Conservation (phyloP, 1,140 invertebrate species). For the Drosophila pachea region DNA sequence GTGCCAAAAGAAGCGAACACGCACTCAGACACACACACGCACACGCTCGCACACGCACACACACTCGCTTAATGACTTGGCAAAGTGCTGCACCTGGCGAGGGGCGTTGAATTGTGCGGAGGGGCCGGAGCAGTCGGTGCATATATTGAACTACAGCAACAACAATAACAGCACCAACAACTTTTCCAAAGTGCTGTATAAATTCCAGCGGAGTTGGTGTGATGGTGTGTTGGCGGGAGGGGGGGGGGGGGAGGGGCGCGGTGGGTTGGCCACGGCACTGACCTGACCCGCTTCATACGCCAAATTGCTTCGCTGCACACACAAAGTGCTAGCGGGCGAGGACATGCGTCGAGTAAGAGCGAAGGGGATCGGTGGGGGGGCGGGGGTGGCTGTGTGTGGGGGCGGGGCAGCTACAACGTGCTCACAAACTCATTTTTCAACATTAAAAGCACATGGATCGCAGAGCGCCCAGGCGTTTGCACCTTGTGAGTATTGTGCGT, state of each 20-base stretch:
- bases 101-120: neutral
- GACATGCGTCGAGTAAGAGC: neutral
- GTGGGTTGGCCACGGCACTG: constrained; percentile 35
- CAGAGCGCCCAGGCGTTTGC: constrained; percentile 67
- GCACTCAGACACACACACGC: constrained; percentile 18
- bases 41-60: constrained; percentile 24
- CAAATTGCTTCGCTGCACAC: constrained; percentile 74
- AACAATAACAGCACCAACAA: constrained; percentile 34
- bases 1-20: constrained; percentile 47
- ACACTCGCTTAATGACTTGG: constrained; percentile 69
- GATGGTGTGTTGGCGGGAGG: too few relatives aligned
- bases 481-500: constrained; percentile 51
- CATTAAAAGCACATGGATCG: constrained; percentile 74
- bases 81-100: constrained; percentile 38
- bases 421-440: constrained; percentile 76
- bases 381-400: constrained; percentile 34
- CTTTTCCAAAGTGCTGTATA: constrained; percentile 66
- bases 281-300: constrained; percentile 75
- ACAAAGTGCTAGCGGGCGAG: constrained; percentile 43
- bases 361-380: neutral
- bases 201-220: constrained; percentile 39
- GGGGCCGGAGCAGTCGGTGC: constrained; percentile 17
- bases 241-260: constrained; percentile 29
- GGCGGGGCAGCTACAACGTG: constrained; percentile 38
- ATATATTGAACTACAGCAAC: constrained; percentile 69